phyloP scores from a whole-genome alignment of 1,140 invertebrate genomes.

The Adelges cooleyi region DNA sequence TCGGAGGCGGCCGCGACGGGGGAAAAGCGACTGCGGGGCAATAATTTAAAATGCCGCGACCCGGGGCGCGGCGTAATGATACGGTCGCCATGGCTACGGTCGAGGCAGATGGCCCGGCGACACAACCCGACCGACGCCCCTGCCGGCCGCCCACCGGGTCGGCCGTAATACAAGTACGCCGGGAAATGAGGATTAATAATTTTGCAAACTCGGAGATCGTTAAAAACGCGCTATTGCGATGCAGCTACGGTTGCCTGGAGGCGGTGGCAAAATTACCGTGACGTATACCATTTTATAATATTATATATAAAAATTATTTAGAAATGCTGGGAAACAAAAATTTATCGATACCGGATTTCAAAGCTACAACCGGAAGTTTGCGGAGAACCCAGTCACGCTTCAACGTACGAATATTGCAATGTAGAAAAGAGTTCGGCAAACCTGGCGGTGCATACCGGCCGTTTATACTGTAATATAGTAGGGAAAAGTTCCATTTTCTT shows the following conservation, averaged over 20 bases:
- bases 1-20: not conserved
- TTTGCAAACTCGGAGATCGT: slow-evolving; percentile 26
- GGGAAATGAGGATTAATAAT: slow-evolving; percentile 20
- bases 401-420: too few relatives aligned
- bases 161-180: not conserved
- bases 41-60: slow-evolving; percentile 13
- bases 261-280: too few relatives aligned
- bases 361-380: too few relatives aligned
- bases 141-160: slow-evolving; percentile 1
- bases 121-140: slow-evolving; percentile 10
- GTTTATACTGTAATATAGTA: too few relatives aligned
- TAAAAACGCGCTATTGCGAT: slow-evolving; percentile 12
- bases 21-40: not conserved
- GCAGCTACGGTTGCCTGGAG: not conserved
- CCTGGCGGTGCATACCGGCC: too few relatives aligned
- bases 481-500: too few relatives aligned
- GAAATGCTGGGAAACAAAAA: too few relatives aligned
- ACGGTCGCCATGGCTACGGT: slow-evolving; percentile 11
- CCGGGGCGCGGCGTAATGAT: slow-evolving; percentile 19
- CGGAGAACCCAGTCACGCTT: too few relatives aligned
- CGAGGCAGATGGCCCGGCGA: slow-evolving; percentile 21
- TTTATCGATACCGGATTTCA: too few relatives aligned
- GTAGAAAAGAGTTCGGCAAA: too few relatives aligned
- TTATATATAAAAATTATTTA: too few relatives aligned
- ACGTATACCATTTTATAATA: too few relatives aligned